phyloP scores from a whole-genome alignment of 92 coral and sea anemone species.

The Paragorgia papillata region DNA sequence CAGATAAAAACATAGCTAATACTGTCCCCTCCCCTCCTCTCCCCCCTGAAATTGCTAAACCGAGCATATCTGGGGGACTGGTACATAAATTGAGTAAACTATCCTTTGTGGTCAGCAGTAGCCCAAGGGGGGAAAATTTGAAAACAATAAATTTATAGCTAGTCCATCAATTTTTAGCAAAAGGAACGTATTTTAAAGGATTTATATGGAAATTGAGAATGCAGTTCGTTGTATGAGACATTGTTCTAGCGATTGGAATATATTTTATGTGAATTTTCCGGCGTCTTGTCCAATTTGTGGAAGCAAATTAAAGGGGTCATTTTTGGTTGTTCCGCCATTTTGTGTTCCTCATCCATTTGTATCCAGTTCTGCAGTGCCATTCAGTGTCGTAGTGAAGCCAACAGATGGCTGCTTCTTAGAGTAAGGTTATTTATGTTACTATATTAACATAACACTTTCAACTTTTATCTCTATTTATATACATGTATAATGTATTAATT shows the following conservation, averaged over 20 bases:
- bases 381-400: slow-evolving; percentile 68
- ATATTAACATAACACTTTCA: too few species aligned
- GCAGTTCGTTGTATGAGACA: slow-evolving; percentile 80
- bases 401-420: slow-evolving; percentile 71
- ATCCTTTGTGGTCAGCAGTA: slow-evolving; percentile 24
- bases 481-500: too few species aligned
- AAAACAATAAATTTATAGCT: too few species aligned
- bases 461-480: too few species aligned
- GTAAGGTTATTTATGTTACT: slow-evolving; percentile 41
- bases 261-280: slow-evolving; percentile 71
- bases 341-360: slow-evolving; percentile 74
- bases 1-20: too few species aligned
- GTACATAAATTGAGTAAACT: background rate
- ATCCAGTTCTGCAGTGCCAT: slow-evolving; percentile 40
- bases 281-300: slow-evolving; percentile 71
- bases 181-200: background rate
- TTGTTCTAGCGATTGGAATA: slow-evolving; percentile 60
- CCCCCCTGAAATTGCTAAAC: background rate
- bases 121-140: too few species aligned
- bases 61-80: background rate
- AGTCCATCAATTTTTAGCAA: too few species aligned
- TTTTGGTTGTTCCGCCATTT: slow-evolving; percentile 75
- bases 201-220: slow-evolving; percentile 18
- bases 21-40: too few species aligned
- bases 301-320: slow-evolving; percentile 50